phyloP scores from a whole-genome alignment of 1,140 invertebrate species.

The Aphelinus certus region DNA sequence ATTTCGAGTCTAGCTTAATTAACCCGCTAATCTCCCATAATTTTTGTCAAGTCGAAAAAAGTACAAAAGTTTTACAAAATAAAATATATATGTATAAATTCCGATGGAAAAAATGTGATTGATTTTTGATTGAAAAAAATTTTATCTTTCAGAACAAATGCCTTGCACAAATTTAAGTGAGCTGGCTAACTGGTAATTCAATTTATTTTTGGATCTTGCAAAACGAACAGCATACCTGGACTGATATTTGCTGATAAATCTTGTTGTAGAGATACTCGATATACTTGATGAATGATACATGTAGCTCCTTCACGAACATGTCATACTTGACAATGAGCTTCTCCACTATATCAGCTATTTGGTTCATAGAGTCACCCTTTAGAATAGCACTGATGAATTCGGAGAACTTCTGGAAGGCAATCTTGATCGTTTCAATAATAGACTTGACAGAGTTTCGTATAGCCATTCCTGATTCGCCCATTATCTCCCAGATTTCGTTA shows the following conservation, averaged over 20 bases:
- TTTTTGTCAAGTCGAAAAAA: too few species aligned
- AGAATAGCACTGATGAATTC: conserved; percentile 75
- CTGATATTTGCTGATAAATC: conserved; percentile 57
- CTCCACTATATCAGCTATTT: conserved; percentile 75
- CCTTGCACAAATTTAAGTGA: too few species aligned
- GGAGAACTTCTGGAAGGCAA: conserved; percentile 74
- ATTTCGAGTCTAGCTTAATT: too few species aligned
- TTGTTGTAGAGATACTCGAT: conserved; percentile 78
- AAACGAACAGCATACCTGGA: too few species aligned
- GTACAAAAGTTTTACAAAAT: too few species aligned
- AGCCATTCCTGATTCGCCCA: conserved; percentile 83
- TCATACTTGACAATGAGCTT: conserved; percentile 79
- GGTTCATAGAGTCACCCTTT: conserved; percentile 76
- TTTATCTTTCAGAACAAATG: too few species aligned
- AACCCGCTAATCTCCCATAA: too few species aligned
- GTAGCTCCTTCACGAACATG: conserved; percentile 79
- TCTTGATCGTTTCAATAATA: conserved; percentile 78
- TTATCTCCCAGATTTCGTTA: conserved; percentile 82
- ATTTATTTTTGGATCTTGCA: too few species aligned
- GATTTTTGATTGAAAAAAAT: too few species aligned
- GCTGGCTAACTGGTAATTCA: too few species aligned
- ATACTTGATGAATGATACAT: conserved; percentile 79
- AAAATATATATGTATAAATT: too few species aligned
- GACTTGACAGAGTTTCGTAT: conserved; percentile 78
- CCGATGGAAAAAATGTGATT: too few species aligned